phyloP scores from a whole-genome alignment of 2,888 invertebrate genomes.

The Plebejus melissa region DNA sequence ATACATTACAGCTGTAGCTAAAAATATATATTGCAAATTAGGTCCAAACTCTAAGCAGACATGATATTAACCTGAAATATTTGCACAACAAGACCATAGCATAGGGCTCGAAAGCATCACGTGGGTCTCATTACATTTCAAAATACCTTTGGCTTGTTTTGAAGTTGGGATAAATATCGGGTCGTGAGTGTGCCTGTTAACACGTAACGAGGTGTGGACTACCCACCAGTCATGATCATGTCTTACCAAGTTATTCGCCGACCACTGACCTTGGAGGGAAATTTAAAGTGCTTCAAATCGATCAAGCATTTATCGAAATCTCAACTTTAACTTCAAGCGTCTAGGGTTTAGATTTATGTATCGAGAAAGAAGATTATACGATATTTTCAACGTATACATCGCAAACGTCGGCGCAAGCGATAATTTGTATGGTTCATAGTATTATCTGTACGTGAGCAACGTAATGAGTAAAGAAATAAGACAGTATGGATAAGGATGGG shows the following conservation, averaged over 20 bases:
- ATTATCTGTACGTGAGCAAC: constrained; percentile 73
- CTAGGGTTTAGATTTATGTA: constrained; percentile 42
- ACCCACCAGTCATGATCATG: constrained; percentile 78
- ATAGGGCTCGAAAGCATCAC: constrained; percentile 45
- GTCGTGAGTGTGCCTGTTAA: constrained; percentile 78
- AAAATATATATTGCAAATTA: too few species aligned
- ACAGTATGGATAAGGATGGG: constrained; percentile 62
- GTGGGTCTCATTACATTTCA: constrained; percentile 63
- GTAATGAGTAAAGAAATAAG: constrained; percentile 63
- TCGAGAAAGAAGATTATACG: constrained; percentile 41
- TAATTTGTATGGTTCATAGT: constrained; percentile 77
- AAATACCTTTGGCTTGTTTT: constrained; percentile 54
- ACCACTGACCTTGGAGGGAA: constrained; percentile 66
- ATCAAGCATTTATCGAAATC: constrained; percentile 39
- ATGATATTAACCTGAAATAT: background rate
- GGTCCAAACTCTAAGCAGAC: background rate
- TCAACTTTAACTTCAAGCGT: constrained; percentile 39
- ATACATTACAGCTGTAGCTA: too few species aligned
- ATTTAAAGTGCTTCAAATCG: constrained; percentile 48
- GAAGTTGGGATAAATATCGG: constrained; percentile 73
- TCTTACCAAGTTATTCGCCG: constrained; percentile 75
- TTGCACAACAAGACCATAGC: constrained; percentile 22
- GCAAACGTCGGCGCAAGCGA: constrained; percentile 66
- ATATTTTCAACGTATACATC: constrained; percentile 52
- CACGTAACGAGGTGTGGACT: constrained; percentile 78